Evolutionary conservation across 1,140 invertebrate genomes (phyloP).

Genomic region (Caenorhabditis latens): DNA sequence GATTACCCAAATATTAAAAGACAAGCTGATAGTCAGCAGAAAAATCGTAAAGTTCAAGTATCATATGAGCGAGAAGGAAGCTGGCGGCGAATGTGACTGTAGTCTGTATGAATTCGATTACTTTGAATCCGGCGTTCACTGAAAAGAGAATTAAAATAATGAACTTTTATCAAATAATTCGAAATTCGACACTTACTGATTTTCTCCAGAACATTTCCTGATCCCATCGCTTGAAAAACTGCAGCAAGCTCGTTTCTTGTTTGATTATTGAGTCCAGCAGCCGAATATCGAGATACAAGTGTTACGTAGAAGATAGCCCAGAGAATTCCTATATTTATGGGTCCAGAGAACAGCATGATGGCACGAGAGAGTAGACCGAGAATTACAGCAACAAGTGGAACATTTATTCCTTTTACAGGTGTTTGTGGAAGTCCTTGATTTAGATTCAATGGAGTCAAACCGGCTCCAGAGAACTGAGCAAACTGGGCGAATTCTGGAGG

Average conservation of each 20-base stretch:
- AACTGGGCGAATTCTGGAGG: slow-evolving; percentile 20
- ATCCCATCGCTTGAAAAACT: slow-evolving; percentile 26
- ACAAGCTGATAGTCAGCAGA: slow-evolving; percentile 28
- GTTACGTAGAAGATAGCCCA: slow-evolving; percentile 41
- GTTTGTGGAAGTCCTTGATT: slow-evolving; percentile 3
- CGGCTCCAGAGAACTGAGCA: slow-evolving; percentile 18
- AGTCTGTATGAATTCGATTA: slow-evolving; percentile 47
- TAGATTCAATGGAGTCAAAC: background rate
- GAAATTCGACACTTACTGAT: background rate
- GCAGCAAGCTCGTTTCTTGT: slow-evolving; percentile 35
- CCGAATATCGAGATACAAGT: slow-evolving; percentile 41
- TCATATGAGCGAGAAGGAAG: slow-evolving; percentile 31
- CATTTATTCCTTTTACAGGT: slow-evolving; percentile 32
- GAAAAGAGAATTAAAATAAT: background rate
- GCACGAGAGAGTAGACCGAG: slow-evolving; percentile 31
- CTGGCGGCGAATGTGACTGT: slow-evolving; percentile 29
- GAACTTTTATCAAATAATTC: background rate
- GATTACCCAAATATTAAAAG: background rate
- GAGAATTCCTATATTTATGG: slow-evolving; percentile 44
- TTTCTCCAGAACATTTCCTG: slow-evolving; percentile 10
- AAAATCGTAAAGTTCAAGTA: slow-evolving; percentile 43
- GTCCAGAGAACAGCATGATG: slow-evolving; percentile 42
- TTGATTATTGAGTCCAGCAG: slow-evolving; percentile 32
- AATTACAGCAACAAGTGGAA: slow-evolving; percentile 16
- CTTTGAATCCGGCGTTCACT: slow-evolving; percentile 41